These are phyloP conservation scores for Saimiri boliviensis DNA, from an alignment of 2,113 vertebrate species.

Conservation along the genomic window DNA sequence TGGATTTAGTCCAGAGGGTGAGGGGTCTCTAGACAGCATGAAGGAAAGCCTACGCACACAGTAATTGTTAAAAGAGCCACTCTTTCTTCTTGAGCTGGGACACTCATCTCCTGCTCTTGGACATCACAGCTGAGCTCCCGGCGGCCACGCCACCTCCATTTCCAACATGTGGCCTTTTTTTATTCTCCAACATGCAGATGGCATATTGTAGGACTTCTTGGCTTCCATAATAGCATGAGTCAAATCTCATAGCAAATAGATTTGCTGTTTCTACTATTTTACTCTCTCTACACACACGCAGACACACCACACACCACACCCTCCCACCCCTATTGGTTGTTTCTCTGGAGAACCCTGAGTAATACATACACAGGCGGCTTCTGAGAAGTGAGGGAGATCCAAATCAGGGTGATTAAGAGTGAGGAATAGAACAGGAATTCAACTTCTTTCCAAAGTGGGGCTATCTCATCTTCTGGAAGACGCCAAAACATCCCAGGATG, in stretches of 20 bases:
- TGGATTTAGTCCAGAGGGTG: background rate
- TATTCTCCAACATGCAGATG: background rate
- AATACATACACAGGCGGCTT: background rate
- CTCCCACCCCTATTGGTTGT: background rate
- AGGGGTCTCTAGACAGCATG: background rate
- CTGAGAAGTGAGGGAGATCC: background rate
- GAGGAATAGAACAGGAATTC: background rate
- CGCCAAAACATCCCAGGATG: background rate
- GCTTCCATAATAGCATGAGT: background rate
- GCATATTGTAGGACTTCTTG: background rate
- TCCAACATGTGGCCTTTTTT: background rate
- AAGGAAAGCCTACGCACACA: background rate
- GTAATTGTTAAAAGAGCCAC: background rate
- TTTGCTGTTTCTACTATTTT: background rate
- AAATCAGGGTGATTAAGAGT: background rate
- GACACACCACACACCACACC: background rate
- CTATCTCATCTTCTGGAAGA: background rate
- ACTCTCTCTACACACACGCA: background rate
- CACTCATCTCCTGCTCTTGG: background rate
- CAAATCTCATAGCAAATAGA: background rate
- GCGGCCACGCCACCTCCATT: background rate
- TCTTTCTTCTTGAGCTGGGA: background rate
- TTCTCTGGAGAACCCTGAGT: background rate
- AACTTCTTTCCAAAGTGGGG: background rate
- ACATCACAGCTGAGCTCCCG: background rate